Conservation (phyloP, 2,113 vertebrate species). For the Melanocharis versteri region DNA sequence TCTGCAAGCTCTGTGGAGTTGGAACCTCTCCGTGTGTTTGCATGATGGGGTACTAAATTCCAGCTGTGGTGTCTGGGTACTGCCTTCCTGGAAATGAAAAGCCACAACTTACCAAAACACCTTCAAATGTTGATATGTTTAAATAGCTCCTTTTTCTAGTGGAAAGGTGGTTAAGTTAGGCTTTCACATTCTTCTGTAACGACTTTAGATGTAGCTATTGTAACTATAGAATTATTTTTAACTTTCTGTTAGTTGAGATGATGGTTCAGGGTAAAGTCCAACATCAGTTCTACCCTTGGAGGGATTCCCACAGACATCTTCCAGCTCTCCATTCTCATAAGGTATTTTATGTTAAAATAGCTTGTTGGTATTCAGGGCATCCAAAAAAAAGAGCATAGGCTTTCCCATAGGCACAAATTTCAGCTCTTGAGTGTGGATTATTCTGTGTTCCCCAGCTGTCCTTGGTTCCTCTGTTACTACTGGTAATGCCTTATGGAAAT, state of each 20-base stretch:
- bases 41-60: not conserved
- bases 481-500: not conserved
- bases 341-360: not conserved
- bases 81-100: not conserved
- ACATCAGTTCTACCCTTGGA: not conserved
- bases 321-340: not conserved
- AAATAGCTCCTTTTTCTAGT: not conserved
- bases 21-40: not conserved
- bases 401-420: not conserved
- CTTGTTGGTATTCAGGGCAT: not conserved
- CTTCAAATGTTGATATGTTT: not conserved
- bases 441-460: not conserved
- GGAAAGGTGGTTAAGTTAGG: not conserved
- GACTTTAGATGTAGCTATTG: not conserved
- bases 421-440: not conserved
- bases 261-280: not conserved
- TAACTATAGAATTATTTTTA: not conserved
- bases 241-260: not conserved
- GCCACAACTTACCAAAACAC: not conserved
- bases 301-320: not conserved
- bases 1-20: not conserved
- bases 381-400: not conserved
- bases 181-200: not conserved
- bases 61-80: not conserved
- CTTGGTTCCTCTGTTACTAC: not conserved